Percentiles rank a stretch among this genome's conserved stretches.
phyloP scores from a whole-genome alignment of 2,797 vertebrate genomes.

The Danio kyathit region DNA sequence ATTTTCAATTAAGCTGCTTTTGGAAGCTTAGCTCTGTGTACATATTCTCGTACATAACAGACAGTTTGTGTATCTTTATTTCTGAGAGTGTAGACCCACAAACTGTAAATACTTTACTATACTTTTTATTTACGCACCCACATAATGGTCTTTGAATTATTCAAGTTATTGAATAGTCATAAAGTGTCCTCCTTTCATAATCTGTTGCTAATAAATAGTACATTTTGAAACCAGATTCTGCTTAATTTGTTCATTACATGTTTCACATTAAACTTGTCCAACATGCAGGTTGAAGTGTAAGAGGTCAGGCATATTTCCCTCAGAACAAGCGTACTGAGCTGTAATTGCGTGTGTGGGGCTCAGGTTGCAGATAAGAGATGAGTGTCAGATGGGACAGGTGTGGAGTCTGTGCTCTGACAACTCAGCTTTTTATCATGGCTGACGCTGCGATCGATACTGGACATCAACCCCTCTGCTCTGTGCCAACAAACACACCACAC shows the following conservation, averaged over 20 bases:
- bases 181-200: neutral
- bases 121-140: no score
- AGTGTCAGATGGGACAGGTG: conserved; percentile 32
- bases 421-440: conserved; percentile 61
- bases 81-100: no score
- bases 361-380: conserved; percentile 40
- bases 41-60: no score
- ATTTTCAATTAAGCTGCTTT: no score
- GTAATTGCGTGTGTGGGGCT: conserved; percentile 15
- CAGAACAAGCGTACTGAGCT: conserved; percentile 11
- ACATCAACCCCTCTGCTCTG: conserved; percentile 61
- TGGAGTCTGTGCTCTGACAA: conserved; percentile 47
- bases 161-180: neutral
- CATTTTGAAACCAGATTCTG: neutral
- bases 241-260: neutral
- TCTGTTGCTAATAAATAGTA: neutral
- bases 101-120: no score
- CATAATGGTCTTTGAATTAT: no score
- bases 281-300: conserved; percentile 1
- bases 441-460: conserved; percentile 56
- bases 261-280: no score
- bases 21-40: no score
- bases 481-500: conserved; percentile 59
- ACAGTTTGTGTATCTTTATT: no score
- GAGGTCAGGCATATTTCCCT: conserved; percentile 26